Base-by-base conservation (phyloP, 2,888 invertebrate species). In the Aporophyla lueneburgensis region DNA sequence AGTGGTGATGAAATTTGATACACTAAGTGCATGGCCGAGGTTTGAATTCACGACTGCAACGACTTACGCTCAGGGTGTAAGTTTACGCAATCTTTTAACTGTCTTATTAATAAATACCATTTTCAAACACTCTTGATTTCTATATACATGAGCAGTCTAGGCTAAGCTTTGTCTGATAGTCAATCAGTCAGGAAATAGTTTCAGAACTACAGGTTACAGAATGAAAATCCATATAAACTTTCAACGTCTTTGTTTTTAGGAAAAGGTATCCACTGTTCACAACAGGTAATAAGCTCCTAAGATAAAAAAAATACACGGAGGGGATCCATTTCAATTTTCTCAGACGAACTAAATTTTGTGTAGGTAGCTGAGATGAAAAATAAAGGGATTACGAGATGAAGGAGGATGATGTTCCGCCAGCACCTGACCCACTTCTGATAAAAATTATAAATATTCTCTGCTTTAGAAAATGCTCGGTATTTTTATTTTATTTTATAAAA, bases 391-490 rank as follows among this genome's bases (percentile, higher is more conserved):
- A 76, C 24, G 43, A 72, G 75, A 75, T 69, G 74, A 77, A 68
- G 65, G 12, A 61, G 68, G 73, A 71, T 78, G 80, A 78, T 75
- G 83, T 56, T 73, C 56, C 27, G 71, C 53, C 56, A 51, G 61
- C 71, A 78, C 84, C 86, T 85, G 86, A 86, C 86, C 86, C 54
- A 83, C 24, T 83, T 86, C 70, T 72, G 71, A 83, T 86, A 74
- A 78, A 82, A 76, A 71, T 86, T 77, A 83, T 85, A 77, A 76
- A 86, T 77, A 85, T 74, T 74, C 78, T 58, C 63, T 40, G 73
- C 46, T 77, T 75, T 33, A 71, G 74, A 70, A 81, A 54, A 63
- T 46, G 54, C 46, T 33, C 33, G 27, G 78, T 72, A 72, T 86
- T 86, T 84, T 82, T 79, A 78, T 83, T 70, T 70, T 49, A 59